A percentile compares a stretch with the other conserved stretches of the same genome.
phyloP scores from a whole-genome alignment of 2,888 invertebrate genomes.

The Chymomyza fuscimana region DNA sequence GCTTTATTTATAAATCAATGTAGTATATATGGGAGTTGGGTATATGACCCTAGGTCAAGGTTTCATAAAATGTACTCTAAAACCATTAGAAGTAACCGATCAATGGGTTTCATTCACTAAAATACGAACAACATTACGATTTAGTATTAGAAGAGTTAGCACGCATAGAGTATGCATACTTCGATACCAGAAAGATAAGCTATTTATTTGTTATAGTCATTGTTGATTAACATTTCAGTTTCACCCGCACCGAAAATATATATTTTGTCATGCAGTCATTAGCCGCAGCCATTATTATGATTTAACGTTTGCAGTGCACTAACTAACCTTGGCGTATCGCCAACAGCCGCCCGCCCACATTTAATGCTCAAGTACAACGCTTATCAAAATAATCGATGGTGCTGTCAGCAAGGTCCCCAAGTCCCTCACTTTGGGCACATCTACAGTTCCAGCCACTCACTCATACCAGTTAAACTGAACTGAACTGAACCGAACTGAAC shows the following conservation, averaged over 20 bases:
- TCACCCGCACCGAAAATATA: conserved; percentile 32
- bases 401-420: conserved; percentile 3
- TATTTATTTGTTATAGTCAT: conserved; percentile 42
- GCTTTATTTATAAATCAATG: no score
- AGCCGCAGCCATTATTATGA: conserved; percentile 53
- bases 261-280: conserved; percentile 55
- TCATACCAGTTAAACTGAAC: not conserved
- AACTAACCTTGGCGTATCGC: conserved; percentile 8
- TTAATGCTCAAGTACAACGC: conserved; percentile 24
- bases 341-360: not conserved
- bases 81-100: no score
- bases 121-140: no score
- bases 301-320: conserved; percentile 15
- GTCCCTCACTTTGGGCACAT: not conserved
- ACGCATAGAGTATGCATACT: no score
- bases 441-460: not conserved
- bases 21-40: no score
- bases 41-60: no score
- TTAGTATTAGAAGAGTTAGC: no score
- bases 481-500: conserved; percentile 26
- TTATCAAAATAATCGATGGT: conserved; percentile 69
- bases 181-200: not conserved
- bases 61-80: no score
- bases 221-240: conserved; percentile 50
- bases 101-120: no score